phyloP scores from a whole-genome alignment of 2,888 invertebrate species.

The Hirtodrosophila cameraria region DNA sequence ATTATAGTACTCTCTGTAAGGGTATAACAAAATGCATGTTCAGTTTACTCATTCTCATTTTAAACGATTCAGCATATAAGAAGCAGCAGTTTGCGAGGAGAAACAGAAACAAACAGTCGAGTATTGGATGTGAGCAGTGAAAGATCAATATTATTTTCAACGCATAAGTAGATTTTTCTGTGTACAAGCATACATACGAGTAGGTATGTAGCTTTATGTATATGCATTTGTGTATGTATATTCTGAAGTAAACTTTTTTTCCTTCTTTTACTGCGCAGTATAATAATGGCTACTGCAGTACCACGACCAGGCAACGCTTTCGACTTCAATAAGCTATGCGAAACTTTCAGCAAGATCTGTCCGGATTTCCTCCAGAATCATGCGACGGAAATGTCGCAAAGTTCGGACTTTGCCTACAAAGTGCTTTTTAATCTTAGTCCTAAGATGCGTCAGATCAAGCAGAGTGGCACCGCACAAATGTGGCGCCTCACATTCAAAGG shows the following conservation, averaged over 20 bases:
- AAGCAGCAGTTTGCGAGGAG: no score
- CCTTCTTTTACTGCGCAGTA: constrained; percentile 5
- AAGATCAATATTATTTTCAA: neutral
- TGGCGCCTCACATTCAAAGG: constrained; percentile 52
- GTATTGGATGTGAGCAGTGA: neutral
- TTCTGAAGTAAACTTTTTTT: neutral
- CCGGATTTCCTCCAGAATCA: constrained; percentile 42
- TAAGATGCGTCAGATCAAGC: constrained; percentile 49
- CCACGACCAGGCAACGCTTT: constrained; percentile 1
- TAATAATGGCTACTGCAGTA: constrained; percentile 6
- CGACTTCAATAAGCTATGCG: constrained; percentile 30
- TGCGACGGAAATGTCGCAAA: constrained; percentile 16
- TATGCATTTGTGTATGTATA: neutral
- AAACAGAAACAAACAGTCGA: constrained; percentile 7
- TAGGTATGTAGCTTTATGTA: neutral
- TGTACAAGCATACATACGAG: neutral
- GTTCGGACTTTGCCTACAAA: constrained; percentile 56
- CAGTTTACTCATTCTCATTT: neutral
- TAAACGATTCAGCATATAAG: neutral
- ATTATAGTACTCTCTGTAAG: no score
- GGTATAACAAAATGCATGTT: no score
- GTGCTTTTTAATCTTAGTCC: constrained; percentile 55
- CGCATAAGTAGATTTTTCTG: neutral
- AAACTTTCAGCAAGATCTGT: constrained; percentile 45
- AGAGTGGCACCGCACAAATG: constrained; percentile 40